Evolutionary conservation across 2,797 vertebrate genomes (phyloP).

Genomic region (Sebastes steindachneri): DNA sequence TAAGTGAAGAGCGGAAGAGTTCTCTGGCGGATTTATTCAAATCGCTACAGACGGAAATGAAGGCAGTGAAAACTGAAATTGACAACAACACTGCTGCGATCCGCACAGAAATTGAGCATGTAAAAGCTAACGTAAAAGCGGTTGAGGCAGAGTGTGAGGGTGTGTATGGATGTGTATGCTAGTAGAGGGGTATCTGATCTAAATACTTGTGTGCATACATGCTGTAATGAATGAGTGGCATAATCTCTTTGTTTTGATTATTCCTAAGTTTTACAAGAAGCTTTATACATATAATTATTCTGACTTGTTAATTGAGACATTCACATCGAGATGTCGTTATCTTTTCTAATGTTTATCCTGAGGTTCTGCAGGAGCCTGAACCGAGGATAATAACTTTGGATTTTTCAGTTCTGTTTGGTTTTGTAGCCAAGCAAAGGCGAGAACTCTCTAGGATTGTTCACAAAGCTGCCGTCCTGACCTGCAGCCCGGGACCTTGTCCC

Average conservation of each 20-base stretch:
- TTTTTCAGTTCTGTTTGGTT: not conserved
- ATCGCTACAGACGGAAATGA: not conserved
- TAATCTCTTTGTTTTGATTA: no score
- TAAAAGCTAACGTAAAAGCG: not conserved
- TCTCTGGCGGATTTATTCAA: not conserved
- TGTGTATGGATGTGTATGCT: no score
- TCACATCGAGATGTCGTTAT: no score
- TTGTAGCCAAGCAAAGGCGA: not conserved
- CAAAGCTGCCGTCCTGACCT: not conserved
- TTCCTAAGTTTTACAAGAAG: no score
- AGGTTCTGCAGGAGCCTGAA: no score
- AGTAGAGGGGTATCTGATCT: no score
- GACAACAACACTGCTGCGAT: not conserved
- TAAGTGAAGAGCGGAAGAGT: not conserved
- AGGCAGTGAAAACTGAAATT: not conserved
- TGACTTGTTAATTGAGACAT: not conserved
- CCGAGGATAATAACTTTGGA: no score
- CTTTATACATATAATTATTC: not conserved
- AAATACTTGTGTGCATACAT: no score
- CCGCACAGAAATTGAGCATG: not conserved
- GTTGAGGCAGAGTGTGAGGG: not conserved
- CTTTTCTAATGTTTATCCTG: no score
- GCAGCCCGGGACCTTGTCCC: not conserved
- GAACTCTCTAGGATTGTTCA: not conserved
- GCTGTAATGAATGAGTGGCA: not conserved